These are phyloP conservation scores for Megalops cyprinoides DNA, from an alignment of 2,797 vertebrate genomes.

Conservation along the genomic window DNA sequence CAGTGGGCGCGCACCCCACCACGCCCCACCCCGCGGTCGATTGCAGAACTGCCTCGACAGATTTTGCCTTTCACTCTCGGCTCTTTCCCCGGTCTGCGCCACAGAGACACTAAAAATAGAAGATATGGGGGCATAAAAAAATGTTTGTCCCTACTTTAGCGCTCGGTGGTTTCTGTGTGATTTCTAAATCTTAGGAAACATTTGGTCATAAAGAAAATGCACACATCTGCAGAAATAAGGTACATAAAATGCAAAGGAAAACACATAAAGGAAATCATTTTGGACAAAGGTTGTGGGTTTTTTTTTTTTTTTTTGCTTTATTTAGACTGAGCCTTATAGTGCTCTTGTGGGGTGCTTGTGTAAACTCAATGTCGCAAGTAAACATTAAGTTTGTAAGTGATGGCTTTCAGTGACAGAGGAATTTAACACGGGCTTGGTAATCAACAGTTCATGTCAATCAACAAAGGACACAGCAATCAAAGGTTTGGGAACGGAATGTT, in stretches of 20 bases:
- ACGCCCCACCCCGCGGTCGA: not conserved
- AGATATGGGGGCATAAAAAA: conserved; percentile 8
- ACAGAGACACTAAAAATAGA: conserved; percentile 21
- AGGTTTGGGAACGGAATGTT: not conserved
- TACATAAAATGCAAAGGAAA: not conserved
- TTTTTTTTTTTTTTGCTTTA: not conserved
- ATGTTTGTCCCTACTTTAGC: not conserved
- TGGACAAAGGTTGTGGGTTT: not conserved
- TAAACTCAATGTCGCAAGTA: not conserved
- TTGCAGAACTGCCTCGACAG: too few species aligned
- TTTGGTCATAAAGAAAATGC: not conserved
- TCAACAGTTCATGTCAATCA: not conserved
- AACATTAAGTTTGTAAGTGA: not conserved
- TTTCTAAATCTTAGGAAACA: conserved; percentile 14
- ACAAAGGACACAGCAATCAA: not conserved
- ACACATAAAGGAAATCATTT: not conserved
- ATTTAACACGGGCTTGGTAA: not conserved
- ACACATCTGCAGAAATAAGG: not conserved
- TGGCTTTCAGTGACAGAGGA: not conserved
- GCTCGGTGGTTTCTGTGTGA: conserved; percentile 12
- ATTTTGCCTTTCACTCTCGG: not conserved
- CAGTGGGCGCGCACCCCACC: not conserved
- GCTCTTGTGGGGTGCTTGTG: not conserved
- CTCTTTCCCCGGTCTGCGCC: conserved; percentile 5
- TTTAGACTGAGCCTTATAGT: not conserved